phyloP scores from a whole-genome alignment of 1,140 invertebrate genomes.

The Hormaphis cornu region DNA sequence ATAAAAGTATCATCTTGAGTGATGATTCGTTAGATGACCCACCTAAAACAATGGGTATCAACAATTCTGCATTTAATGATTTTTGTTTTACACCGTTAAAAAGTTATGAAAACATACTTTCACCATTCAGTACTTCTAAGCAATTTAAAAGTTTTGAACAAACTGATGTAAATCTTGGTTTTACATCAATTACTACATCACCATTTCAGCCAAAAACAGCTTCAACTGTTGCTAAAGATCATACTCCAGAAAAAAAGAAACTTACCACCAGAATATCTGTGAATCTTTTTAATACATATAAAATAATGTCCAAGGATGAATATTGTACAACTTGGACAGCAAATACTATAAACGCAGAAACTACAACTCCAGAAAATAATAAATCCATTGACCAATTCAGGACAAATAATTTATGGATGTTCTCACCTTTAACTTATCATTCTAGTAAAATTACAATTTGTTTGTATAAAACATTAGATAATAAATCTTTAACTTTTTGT shows the following conservation, averaged over 20 bases:
- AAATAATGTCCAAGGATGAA: neutral
- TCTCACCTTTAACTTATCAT: neutral
- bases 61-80: neutral
- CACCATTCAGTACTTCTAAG: constrained; percentile 15
- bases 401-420: neutral
- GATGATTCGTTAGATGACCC: neutral
- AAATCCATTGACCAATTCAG: neutral
- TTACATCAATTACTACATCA: neutral
- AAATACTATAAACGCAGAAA: neutral
- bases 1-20: neutral
- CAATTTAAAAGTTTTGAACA: neutral
- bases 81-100: constrained; percentile 22
- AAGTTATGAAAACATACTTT: constrained; percentile 3
- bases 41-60: neutral
- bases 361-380: neutral
- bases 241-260: constrained; percentile 11
- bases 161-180: neutral
- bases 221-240: constrained; percentile 3
- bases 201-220: constrained; percentile 8
- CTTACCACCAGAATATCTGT: constrained; percentile 1
- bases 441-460: neutral
- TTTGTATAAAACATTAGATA: neutral
- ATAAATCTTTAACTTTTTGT: neutral
- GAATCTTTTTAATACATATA: constrained; percentile 6
- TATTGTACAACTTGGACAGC: neutral